phyloP scores from a whole-genome alignment of 2,113 vertebrate genomes.

The Myotis yumanensis region DNA sequence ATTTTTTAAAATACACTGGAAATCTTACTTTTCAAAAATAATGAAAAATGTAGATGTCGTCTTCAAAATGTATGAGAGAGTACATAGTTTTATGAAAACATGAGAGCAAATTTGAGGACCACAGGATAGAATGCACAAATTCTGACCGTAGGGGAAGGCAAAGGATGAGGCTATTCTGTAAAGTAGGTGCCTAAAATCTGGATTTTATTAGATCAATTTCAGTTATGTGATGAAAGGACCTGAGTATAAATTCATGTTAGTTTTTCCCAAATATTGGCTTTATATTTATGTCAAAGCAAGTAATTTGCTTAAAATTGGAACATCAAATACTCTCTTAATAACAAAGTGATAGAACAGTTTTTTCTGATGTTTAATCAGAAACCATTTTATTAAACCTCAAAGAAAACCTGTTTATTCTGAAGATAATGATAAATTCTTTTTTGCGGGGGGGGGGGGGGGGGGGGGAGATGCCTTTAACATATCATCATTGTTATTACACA shows the following conservation, averaged over 20 bases:
- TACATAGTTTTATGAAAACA: not conserved
- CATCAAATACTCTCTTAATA: not conserved
- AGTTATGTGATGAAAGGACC: not conserved
- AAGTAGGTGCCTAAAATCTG: not conserved
- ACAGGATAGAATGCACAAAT: not conserved
- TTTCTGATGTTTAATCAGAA: not conserved
- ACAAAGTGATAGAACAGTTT: not conserved
- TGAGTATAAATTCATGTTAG: not conserved
- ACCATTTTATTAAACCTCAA: not conserved
- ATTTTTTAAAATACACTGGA: not conserved
- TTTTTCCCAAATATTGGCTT: constrained; percentile 5
- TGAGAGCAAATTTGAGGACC: not conserved
- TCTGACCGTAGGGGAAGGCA: not conserved
- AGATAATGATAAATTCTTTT: not conserved
- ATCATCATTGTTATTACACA: constrained; percentile 1
- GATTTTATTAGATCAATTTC: not conserved
- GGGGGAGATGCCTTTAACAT: not conserved
- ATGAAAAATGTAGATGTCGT: not conserved
- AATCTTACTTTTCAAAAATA: constrained; percentile 10
- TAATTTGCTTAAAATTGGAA: not conserved
- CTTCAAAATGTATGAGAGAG: not conserved
- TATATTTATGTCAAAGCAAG: not conserved
- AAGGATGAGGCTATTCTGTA: not conserved
- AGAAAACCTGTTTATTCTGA: not conserved
- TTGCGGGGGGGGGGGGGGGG: not conserved